Evolutionary conservation across 2,888 invertebrate genomes (phyloP).

Genomic region (Tipula unca): DNA sequence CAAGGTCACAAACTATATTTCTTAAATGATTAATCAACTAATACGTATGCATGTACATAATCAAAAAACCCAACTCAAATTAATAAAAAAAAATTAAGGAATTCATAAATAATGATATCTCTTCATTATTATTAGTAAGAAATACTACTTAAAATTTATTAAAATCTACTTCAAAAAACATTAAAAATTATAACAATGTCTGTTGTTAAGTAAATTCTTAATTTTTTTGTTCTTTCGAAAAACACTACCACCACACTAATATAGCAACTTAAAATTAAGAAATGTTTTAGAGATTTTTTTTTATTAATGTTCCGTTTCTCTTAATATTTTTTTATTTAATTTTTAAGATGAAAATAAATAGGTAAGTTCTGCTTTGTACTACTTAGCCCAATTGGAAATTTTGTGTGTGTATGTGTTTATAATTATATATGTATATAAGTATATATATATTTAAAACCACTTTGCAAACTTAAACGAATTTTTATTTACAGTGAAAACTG

Average conservation of each 20-base stretch:
- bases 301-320: not conserved
- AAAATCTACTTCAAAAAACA: slow-evolving; percentile 8
- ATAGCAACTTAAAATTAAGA: not conserved
- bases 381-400: not conserved
- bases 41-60: not conserved
- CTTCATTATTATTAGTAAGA: not conserved
- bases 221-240: not conserved
- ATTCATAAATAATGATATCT: not conserved
- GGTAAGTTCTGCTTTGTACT: not conserved
- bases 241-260: slow-evolving; percentile 8
- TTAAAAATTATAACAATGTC: slow-evolving; percentile 8
- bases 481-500: not conserved
- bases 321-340: not conserved
- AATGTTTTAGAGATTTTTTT: not conserved
- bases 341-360: not conserved
- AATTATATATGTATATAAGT: too few relatives aligned
- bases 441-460: not conserved
- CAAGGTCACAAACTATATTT: not conserved
- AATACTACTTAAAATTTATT: not conserved
- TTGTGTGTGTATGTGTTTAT: too few relatives aligned
- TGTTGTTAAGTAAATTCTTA: slow-evolving; percentile 14
- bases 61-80: not conserved
- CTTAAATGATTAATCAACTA: not conserved
- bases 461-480: not conserved
- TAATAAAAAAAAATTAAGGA: not conserved